Conservation (phyloP, 2,797 vertebrate genomes). For the Cephalopachus bancanus region DNA sequence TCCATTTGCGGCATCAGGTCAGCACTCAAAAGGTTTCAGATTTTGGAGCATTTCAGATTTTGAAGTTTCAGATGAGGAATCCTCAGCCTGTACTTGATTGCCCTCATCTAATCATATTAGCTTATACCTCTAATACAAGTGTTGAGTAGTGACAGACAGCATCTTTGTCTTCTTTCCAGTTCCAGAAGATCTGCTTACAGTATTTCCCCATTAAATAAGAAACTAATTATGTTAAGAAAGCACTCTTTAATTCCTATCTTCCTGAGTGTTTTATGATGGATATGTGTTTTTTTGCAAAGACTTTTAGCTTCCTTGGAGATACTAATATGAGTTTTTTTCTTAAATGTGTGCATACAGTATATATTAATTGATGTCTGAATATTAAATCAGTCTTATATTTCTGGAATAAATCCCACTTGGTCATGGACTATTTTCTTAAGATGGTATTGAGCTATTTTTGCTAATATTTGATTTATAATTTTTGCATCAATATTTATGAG, state of each 20-base stretch:
- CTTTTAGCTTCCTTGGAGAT: not conserved
- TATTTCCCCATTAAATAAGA: not conserved
- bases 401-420: constrained; percentile 20
- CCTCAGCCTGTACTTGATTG: not conserved
- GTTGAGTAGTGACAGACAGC: not conserved
- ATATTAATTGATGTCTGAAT: constrained; percentile 7
- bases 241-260: not conserved
- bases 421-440: constrained; percentile 13
- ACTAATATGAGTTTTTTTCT: not conserved
- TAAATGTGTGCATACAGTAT: not conserved
- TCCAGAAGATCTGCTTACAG: not conserved
- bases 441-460: not conserved
- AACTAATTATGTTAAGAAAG: not conserved
- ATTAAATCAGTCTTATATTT: not conserved
- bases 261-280: not conserved
- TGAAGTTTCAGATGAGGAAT: not conserved
- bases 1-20: not conserved
- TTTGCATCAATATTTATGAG: constrained; percentile 19
- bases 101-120: not conserved
- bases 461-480: constrained; percentile 5
- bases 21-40: not conserved
- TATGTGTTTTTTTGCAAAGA: not conserved
- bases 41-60: not conserved
- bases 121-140: not conserved
- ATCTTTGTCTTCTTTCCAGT: not conserved